Evolutionary conservation across 2,797 vertebrate genomes (phyloP).

Genomic region (Sebastes dallii): DNA sequence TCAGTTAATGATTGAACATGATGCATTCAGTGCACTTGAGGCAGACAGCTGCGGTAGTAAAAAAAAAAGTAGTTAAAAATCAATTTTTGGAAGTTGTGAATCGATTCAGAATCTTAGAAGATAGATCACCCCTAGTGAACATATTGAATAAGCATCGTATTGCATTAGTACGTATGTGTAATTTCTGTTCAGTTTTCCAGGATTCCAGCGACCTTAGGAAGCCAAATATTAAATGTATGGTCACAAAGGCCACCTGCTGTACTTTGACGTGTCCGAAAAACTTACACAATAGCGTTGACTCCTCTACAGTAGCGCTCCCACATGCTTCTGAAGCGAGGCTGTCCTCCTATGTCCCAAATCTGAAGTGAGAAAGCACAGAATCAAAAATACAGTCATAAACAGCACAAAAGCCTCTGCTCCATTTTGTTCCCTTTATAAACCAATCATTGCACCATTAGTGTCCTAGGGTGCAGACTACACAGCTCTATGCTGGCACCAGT

Average conservation of each 20-base stretch:
- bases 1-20: too few species aligned
- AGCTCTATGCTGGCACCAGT: not conserved
- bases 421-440: not conserved
- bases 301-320: conserved; percentile 98
- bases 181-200: not conserved
- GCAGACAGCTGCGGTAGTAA: too few species aligned
- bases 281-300: conserved; percentile 99
- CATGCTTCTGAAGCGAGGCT: conserved; percentile 98
- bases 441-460: not conserved
- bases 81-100: too few species aligned
- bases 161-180: not conserved
- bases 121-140: too few species aligned
- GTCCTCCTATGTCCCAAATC: conserved; percentile 99
- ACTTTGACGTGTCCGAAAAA: conserved; percentile 9
- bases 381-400: not conserved
- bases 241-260: not conserved
- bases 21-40: too few species aligned
- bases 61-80: too few species aligned
- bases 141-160: not conserved
- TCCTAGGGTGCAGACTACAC: not conserved
- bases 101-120: too few species aligned
- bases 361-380: conserved; percentile 57
- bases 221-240: not conserved
- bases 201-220: not conserved
- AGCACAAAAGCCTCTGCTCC: not conserved